Base-by-base conservation (phyloP, 2,888 invertebrate species). In the Anticlea derivata region DNA sequence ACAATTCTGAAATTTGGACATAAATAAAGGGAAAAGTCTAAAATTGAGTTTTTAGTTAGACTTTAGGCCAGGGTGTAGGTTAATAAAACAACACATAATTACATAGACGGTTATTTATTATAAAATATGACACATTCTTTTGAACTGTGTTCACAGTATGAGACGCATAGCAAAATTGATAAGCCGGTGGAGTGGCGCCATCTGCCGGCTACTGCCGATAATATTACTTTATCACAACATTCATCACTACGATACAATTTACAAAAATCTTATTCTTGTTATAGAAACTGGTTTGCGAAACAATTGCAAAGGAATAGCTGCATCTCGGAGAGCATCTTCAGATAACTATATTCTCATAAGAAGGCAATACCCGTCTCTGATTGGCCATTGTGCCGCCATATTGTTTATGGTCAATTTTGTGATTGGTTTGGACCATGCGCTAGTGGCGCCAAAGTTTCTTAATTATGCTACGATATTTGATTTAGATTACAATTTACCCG, bases 41-140 rank as follows among this genome's bases (percentile, higher is more conserved):
- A n/a, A n/a, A n/a, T n/a, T n/a, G n/a, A n/a, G 24, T 46, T 40
- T 35, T 22, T 48, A 5, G 41, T 23, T 23, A 3, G 5, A 23
- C 26, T 2, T 3, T 11, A 37, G 5, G n/a, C 7, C 2, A 17
- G 24, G 38, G 2, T 23, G 37, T 2, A 17, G 2, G 4, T 50
- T 55, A 78, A 72, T 73, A 74, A 80, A 83, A 80, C 70, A 59
- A 58, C 55, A 46, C 24, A 64, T 73, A 66, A 78, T 82, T 89
- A 90, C 90, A 90, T 88, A 89, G 84, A 90, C 86, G 89, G 86
- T 90, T 90, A 90, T 90, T 90, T 90, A 90, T 85, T 90, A 90
- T 90, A 90, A 90, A 90, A 90, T 90, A 89, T 90, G 89, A 89
- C 90, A 90, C 90, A 88, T 88, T 88, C 88, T 79, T 86, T 87